phyloP scores from a whole-genome alignment of 2,888 invertebrate genomes.

The Lasius platythorax region DNA sequence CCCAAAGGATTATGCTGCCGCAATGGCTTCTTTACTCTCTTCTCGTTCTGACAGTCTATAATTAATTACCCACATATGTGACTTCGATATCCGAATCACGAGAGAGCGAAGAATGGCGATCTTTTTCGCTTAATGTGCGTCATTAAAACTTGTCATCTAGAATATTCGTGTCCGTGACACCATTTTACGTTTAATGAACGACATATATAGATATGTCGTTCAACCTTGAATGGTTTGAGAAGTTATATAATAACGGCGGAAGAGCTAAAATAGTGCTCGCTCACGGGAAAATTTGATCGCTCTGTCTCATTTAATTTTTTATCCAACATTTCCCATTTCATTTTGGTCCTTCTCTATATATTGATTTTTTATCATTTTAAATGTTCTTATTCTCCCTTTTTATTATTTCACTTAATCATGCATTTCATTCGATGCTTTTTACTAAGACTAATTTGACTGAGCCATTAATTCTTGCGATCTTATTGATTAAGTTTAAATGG shows the following conservation, averaged over 20 bases:
- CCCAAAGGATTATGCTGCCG: constrained; percentile 25
- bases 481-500: no score
- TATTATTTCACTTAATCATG: neutral
- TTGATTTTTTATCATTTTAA: neutral
- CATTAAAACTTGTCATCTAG: constrained; percentile 34
- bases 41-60: neutral
- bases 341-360: neutral
- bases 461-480: no score
- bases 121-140: constrained; percentile 5
- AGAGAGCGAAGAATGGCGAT: constrained; percentile 1
- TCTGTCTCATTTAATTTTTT: constrained; percentile 24
- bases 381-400: neutral
- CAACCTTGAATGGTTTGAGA: constrained; percentile 21
- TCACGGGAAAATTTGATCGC: constrained; percentile 27
- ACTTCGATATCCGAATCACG: constrained; percentile 13
- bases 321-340: neutral
- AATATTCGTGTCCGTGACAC: neutral
- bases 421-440: no score
- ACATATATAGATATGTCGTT: constrained; percentile 2
- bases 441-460: no score
- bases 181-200: constrained; percentile 34
- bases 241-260: constrained; percentile 46
- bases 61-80: constrained; percentile 43
- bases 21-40: constrained; percentile 5
- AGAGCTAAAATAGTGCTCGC: constrained; percentile 17